These are phyloP conservation scores for Xiphorhynchus erythropygius DNA, from an alignment of 2,797 vertebrate species.

Conservation along the genomic window DNA sequence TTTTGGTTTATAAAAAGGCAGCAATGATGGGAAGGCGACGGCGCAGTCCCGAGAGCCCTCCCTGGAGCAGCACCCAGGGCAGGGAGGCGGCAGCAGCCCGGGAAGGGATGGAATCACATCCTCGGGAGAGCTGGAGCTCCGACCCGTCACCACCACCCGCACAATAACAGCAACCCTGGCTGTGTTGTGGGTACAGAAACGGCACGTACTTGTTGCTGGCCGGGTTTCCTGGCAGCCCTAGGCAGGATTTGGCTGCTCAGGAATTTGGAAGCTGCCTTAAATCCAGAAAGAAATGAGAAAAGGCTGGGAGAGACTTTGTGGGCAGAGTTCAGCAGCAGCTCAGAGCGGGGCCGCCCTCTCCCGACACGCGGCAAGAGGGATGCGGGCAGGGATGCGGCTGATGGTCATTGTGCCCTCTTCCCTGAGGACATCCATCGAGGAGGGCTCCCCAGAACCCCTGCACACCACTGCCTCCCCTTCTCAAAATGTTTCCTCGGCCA, in stretches of 20 bases:
- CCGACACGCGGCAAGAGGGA: rapidly evolving
- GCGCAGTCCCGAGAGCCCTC: not conserved
- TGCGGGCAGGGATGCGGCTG: rapidly evolving
- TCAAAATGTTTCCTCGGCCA: not conserved
- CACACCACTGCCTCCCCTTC: not conserved
- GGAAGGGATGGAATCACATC: not conserved
- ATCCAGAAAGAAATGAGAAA: conserved; percentile 34
- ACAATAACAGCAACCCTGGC: not conserved
- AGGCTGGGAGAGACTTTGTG: not conserved
- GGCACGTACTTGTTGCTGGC: conserved; percentile 52
- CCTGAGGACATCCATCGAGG: rapidly evolving
- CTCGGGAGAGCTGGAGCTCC: not conserved
- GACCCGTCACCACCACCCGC: not conserved
- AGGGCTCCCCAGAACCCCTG: not conserved
- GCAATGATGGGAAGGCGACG: not conserved
- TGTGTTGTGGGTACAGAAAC: conserved; percentile 26
- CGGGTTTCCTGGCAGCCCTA: conserved; percentile 25
- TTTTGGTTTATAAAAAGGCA: not conserved
- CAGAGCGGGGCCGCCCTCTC: not conserved
- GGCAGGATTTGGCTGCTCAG: conserved; percentile 21
- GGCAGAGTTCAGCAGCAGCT: not conserved
- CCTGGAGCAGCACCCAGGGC: not conserved
- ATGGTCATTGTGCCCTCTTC: not conserved
- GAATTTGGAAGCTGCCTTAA: conserved; percentile 49
- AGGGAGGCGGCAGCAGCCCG: not conserved